Evolutionary conservation across 2,888 invertebrate species (phyloP).

Genomic region (Uropetala carovei): DNA sequence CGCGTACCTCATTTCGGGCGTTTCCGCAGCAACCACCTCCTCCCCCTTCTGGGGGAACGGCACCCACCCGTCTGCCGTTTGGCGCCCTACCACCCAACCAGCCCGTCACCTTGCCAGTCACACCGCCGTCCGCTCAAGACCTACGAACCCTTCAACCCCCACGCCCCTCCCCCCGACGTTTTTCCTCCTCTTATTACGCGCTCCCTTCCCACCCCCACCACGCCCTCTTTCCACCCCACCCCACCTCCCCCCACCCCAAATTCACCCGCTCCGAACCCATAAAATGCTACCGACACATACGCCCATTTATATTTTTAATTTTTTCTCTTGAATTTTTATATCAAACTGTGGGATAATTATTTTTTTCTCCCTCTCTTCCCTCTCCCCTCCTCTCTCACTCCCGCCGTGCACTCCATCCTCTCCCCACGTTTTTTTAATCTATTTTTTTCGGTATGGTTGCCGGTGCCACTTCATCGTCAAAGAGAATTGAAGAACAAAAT

Average conservation of each 20-base stretch:
- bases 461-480: slow-evolving; percentile 62
- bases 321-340: not conserved
- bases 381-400: not conserved
- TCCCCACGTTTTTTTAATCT: not conserved
- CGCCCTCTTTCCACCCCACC: not conserved
- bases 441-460: slow-evolving; percentile 37
- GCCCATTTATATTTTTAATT: not conserved
- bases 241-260: not conserved
- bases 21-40: not conserved
- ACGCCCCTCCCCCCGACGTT: not conserved
- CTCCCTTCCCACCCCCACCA: not conserved
- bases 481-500: slow-evolving; percentile 52
- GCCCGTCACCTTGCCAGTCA: too few species aligned
- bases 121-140: not conserved
- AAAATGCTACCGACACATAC: slow-evolving; percentile 24
- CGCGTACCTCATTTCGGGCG: not conserved
- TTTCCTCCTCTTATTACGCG: not conserved
- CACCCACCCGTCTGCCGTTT: too few species aligned
- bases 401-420: not conserved
- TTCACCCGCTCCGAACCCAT: not conserved
- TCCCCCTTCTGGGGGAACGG: not conserved
- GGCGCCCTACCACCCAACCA: too few species aligned
- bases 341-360: slow-evolving; percentile 30
- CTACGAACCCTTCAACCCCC: not conserved
- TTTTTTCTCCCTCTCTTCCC: slow-evolving; percentile 18